phyloP scores from a whole-genome alignment of 2,888 invertebrate genomes.

The Ethmia dodecea region DNA sequence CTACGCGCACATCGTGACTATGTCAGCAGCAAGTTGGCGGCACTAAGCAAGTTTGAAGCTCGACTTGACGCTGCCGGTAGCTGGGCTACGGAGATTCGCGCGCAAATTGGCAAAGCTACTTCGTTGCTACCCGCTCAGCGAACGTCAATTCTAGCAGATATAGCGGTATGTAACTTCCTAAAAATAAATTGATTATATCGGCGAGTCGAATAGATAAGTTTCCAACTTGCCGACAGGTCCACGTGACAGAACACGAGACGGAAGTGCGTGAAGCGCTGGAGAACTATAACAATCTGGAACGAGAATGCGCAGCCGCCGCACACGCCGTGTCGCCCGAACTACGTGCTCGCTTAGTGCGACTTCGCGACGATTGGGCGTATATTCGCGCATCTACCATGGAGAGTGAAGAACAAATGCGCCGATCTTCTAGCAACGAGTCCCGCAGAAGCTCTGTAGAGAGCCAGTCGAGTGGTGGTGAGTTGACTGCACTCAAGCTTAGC shows the following conservation, averaged over 20 bases:
- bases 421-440: background rate
- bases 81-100: background rate
- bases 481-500: too few species aligned
- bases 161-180: background rate
- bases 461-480: background rate
- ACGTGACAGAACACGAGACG: constrained; percentile 66
- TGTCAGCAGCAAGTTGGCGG: background rate
- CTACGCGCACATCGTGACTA: background rate
- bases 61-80: background rate
- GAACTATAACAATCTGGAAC: constrained; percentile 80
- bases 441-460: background rate
- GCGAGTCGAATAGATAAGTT: too few species aligned
- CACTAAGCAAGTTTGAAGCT: background rate
- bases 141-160: background rate
- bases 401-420: too few species aligned
- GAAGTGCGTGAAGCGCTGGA: constrained; percentile 80
- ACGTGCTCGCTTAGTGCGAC: constrained; percentile 64
- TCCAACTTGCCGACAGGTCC: too few species aligned
- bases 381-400: constrained; percentile 20
- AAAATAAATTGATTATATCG: too few species aligned
- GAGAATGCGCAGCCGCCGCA: constrained; percentile 51
- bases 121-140: background rate
- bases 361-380: constrained; percentile 70
- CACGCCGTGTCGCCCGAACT: constrained; percentile 39
- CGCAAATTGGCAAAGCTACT: background rate